These are phyloP conservation scores for Myotis pilosus DNA, from an alignment of 2,797 vertebrate species.

Conservation along the genomic window DNA sequence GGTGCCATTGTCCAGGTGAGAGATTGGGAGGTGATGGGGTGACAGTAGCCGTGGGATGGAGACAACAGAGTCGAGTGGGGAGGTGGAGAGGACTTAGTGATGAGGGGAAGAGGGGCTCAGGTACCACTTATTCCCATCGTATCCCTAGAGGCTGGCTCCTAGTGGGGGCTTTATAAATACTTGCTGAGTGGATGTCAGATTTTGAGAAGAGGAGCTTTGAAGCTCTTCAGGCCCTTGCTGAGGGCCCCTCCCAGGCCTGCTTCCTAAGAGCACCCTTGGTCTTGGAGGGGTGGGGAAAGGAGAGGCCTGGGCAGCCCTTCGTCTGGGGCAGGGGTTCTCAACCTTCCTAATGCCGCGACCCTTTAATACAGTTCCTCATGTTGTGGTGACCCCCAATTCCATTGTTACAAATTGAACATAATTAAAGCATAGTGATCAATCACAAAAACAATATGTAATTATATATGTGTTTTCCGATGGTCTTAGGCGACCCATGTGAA, in stretches of 20 bases:
- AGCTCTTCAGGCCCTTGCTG: not conserved
- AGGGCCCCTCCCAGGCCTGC: not conserved
- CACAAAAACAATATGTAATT: no score
- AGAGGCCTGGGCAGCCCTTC: not conserved
- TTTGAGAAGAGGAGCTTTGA: not conserved
- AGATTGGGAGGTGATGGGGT: not conserved
- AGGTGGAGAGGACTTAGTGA: not conserved
- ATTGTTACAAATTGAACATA: no score
- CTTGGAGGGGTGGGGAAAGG: not conserved
- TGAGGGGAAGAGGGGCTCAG: not conserved
- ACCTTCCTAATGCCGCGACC: no score
- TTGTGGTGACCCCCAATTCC: no score
- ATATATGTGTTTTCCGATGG: no score
- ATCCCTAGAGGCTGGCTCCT: not conserved
- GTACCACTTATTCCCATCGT: not conserved
- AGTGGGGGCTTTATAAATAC: not conserved
- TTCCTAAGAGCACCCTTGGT: not conserved
- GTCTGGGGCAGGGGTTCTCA: not conserved
- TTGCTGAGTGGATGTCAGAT: not conserved
- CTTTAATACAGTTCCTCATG: no score
- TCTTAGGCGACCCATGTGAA: no score
- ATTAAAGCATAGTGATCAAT: no score
- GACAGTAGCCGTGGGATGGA: not conserved
- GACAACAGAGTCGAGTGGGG: not conserved
- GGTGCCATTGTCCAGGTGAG: not conserved